phyloP scores from a whole-genome alignment of 2,888 invertebrate genomes.

The Dilophus febrilis region DNA sequence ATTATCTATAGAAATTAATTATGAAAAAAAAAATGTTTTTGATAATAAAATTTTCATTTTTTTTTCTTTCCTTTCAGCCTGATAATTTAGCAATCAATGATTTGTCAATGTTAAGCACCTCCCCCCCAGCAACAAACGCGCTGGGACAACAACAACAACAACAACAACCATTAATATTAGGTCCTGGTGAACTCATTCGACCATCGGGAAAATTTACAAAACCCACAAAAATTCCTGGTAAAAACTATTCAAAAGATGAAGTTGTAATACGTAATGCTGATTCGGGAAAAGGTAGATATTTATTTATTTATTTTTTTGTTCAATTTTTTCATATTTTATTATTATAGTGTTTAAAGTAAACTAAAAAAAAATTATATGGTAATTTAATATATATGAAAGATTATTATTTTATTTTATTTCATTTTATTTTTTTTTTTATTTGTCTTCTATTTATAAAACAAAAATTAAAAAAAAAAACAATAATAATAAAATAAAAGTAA shows the following conservation, averaged over 20 bases:
- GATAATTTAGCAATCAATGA: slow-evolving; percentile 15
- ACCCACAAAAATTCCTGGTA: slow-evolving; percentile 79
- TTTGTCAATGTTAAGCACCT: slow-evolving; percentile 32
- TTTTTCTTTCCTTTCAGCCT: slow-evolving; percentile 11
- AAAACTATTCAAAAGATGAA: slow-evolving; percentile 89
- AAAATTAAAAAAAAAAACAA: no score
- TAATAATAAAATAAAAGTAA: no score
- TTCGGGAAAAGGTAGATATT: slow-evolving; percentile 74
- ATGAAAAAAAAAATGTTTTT: not conserved
- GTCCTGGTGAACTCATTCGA: slow-evolving; percentile 71
- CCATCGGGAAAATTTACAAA: slow-evolving; percentile 76
- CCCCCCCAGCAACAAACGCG: slow-evolving; percentile 39
- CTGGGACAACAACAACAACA: slow-evolving; percentile 33
- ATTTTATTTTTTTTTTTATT: no score
- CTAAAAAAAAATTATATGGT: no score
- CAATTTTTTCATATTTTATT: no score
- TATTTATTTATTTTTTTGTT: no score
- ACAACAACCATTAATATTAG: slow-evolving; percentile 36
- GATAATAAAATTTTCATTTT: not conserved
- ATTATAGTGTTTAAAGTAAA: no score
- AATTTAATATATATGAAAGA: no score
- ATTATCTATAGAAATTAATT: no score
- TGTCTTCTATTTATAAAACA: slow-evolving; percentile 13
- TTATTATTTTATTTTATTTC: no score
- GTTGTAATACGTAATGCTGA: slow-evolving; percentile 89